Base-by-base conservation (phyloP, 2,888 invertebrate genomes). In the Eilema depressum region DNA sequence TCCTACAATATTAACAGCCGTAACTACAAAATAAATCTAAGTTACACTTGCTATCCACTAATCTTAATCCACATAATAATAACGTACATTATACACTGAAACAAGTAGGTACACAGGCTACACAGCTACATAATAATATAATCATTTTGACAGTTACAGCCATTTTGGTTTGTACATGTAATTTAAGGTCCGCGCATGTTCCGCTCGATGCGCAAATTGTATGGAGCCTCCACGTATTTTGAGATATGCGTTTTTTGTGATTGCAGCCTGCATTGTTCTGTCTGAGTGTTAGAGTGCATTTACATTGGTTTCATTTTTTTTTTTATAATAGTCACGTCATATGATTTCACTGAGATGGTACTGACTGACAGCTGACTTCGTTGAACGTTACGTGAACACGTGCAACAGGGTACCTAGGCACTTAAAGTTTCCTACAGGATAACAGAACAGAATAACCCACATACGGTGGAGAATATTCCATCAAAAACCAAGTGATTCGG, bases 241-340 rank as follows among this genome's bases (percentile, higher is more conserved):
- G 83, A 85, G 82, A 86, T 85, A 85, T 80, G 85, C 80, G 75
- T 84, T 83, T 84, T 86, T 88, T 87, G 90, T 88, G 89, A 88
- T 88, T 91, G 89, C 89, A 90, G 82, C 75, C 78, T 89, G 90
- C 92, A 92, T 93, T 93, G 92, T 93, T 92, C 86, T 85, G 85
- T 88, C 81, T 79, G 76, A 78, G 77, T 81, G 72, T 83, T 80
- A 85, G 78, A 90, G 74, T 47, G 80, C 73, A 80, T 85, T 82
- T 81, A 88, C 75, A 85, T 66, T 75, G 75, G 65, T 66, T 59
- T 77, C 3, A 26, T 33, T 14, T 41, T 41, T 41, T 3, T 41
- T 41, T 41, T 41, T 17, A 4, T 17, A 8, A 41, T 41, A 41
- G 33, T 12, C 12, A 37, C 4, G 17, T 41, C 41, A 41, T 41